Evolutionary conservation across 2,888 invertebrate species (phyloP).

Genomic region (Galerucella calmariensis): DNA sequence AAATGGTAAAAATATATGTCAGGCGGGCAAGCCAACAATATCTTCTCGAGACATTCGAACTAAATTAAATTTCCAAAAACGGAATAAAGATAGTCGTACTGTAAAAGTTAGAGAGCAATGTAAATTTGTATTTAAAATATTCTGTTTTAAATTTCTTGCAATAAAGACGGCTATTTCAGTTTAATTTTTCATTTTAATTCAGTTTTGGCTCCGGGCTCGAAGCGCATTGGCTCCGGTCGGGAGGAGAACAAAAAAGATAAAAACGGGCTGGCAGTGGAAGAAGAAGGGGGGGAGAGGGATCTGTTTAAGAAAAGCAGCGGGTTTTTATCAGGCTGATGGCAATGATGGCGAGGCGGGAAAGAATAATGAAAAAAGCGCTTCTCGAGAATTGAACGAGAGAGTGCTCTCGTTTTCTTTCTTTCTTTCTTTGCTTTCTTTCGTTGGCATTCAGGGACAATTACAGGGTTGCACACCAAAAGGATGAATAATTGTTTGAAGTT

Average conservation of each 20-base stretch:
- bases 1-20: constrained; percentile 12
- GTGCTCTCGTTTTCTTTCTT: constrained; percentile 33
- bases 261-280: neutral
- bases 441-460: constrained; percentile 26
- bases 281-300: constrained; percentile 16
- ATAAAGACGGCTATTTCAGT: constrained; percentile 61
- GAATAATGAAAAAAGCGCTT: constrained; percentile 51
- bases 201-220: constrained; percentile 52
- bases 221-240: constrained; percentile 40
- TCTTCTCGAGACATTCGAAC: constrained; percentile 34
- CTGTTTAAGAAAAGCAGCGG: constrained; percentile 50
- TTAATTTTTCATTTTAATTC: constrained; percentile 62
- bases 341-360: constrained; percentile 39
- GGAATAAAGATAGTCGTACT: constrained; percentile 38
- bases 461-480: neutral
- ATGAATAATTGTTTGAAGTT: neutral
- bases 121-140: constrained; percentile 58
- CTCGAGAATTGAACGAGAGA: constrained; percentile 39
- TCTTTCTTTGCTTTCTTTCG: constrained; percentile 30
- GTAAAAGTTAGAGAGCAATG: constrained; percentile 48
- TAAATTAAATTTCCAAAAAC: constrained; percentile 42
- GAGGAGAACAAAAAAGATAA: constrained; percentile 29
- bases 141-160: constrained; percentile 60
- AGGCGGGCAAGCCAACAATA: constrained; percentile 19
- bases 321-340: constrained; percentile 44